Evolutionary conservation across 2,888 invertebrate genomes (phyloP), one percentile per base, ranked within the genome.

Genomic region (Pollenia amentaria): DNA sequence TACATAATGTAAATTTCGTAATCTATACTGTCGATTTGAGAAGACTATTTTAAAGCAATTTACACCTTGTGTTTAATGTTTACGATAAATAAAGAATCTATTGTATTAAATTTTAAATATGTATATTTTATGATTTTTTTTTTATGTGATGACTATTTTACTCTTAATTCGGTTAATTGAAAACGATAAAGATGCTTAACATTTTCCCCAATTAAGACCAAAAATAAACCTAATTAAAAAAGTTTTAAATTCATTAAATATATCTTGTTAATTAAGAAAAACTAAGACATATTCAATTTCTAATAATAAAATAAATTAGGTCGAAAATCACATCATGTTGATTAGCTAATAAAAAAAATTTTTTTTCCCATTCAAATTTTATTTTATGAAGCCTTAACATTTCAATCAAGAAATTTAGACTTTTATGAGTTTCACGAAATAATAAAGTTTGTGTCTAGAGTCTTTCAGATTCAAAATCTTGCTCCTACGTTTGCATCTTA

Each of bases 61-160:
- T 88, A 89, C 91, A 92, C 91, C 88, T 90, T 88, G 78, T 69
- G 88, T 87, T 89, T 91, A 90, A 89, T 90, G 88, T 83, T 81
- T 67, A 88, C 81, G 83, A 90, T 88, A 90, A 90, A 91, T 89
- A 91, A 91, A 90, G 90, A 90, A 91, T 89, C 89, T 90, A 91
- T 89, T 91, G 82, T 81, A 51, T 69, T 76, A 38, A 48, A 55
- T 14, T 62, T 57, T 64, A 12, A 60, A n/a, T 12, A 16, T 11
- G 44, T 42, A 12, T 48, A 57, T 80, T 76, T 77, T 80, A 70
- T 42, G 73, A 21, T 69, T 64, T 21, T 67, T 21, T 67, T 72
- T 11, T 53, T 40, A 57, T 6, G 53, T 18, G 38, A 44, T 38
- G n/a, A 11, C 44, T 55, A 44, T 9, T 69, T 75, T 53, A 51